Base-by-base conservation (phyloP, 2,888 invertebrate species). In the Tetranychus truncatus region DNA sequence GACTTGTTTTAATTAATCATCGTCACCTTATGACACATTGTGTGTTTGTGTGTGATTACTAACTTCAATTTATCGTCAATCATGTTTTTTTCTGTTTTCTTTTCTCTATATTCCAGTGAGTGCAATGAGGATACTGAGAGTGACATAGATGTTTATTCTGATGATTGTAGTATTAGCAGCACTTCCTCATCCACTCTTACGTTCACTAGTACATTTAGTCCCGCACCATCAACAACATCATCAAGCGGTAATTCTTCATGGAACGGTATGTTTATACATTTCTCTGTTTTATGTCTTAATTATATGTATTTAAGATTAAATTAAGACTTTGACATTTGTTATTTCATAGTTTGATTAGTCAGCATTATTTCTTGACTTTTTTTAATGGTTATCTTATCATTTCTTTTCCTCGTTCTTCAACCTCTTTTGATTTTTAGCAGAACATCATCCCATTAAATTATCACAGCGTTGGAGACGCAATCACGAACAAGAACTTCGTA, bases 391-490 rank as follows among this genome's bases (percentile, higher is more conserved):
- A 15, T 55, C 55, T 55, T 15, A 15, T 55, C 15, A 55, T 55
- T 55, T 55, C 15, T 55, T 55, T 55, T 55, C 15, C 55, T 55
- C 55, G 9, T 55, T 55, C 9, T 55, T 55, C 15, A 15, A 15
- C 15, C 55, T 15, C 15, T 55, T 55, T 55, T 55, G 9, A 15
- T 55, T 55, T 15, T 55, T 15, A 55, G 9, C 15, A 6, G 55
- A 55, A 72, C 75, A 73, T 75, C 75, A 75, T 18, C 79, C 79
- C 20, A 55, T 80, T 45, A 80, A 80, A 69, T 73, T 80, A 55
- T 79, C 80, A 15, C 77, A 78, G 69, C 76, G 80, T 66, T 80
- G 80, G 80, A 76, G 78, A 71, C 74, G 77, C 72, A 78, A 76
- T 34, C 80, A 80, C 69, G 79, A 80, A 75, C 77, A 79, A 76